These are phyloP conservation scores for Eilema griseolum DNA, from an alignment of 2,888 invertebrate species.

Conservation along the genomic window DNA sequence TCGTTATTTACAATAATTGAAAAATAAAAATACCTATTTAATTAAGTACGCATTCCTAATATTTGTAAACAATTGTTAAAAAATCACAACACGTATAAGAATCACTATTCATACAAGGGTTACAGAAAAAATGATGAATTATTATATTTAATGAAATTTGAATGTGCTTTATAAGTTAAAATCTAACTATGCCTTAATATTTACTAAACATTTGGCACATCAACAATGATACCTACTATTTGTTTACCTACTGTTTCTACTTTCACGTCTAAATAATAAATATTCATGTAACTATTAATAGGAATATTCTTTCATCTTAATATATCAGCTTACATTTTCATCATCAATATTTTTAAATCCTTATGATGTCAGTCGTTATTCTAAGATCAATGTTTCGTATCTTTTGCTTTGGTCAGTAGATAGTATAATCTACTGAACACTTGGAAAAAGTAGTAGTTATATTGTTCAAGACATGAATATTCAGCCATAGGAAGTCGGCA, in stretches of 20 bases:
- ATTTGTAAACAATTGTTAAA: constrained; percentile 50
- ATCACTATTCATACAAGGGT: constrained; percentile 58
- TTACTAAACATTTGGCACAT: constrained; percentile 66
- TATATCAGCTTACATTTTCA: constrained; percentile 41
- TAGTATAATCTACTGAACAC: constrained; percentile 15
- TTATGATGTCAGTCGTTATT: constrained; percentile 55
- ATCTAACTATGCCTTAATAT: constrained; percentile 55
- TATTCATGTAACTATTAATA: constrained; percentile 58
- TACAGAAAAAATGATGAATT: constrained; percentile 57
- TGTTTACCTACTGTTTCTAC: constrained; percentile 57
- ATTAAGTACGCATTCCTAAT: constrained; percentile 46
- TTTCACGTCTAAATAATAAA: constrained; percentile 60
- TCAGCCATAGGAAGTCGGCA: constrained; percentile 25
- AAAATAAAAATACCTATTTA: constrained; percentile 45
- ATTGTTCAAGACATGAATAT: constrained; percentile 25
- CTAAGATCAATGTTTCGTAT: constrained; percentile 36
- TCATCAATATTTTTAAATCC: constrained; percentile 44
- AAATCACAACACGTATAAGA: constrained; percentile 73
- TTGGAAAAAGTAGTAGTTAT: constrained; percentile 24
- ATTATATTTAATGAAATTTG: constrained; percentile 52
- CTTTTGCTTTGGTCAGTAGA: constrained; percentile 27
- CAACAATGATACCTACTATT: constrained; percentile 57
- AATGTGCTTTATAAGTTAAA: constrained; percentile 61
- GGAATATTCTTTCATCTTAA: constrained; percentile 62
- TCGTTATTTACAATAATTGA: constrained; percentile 54